Percentiles rank a stretch among this genome's conserved stretches.
Evolutionary conservation across 23 tunicate species (phyloP).

Genomic region (Diplosoma virens): DNA sequence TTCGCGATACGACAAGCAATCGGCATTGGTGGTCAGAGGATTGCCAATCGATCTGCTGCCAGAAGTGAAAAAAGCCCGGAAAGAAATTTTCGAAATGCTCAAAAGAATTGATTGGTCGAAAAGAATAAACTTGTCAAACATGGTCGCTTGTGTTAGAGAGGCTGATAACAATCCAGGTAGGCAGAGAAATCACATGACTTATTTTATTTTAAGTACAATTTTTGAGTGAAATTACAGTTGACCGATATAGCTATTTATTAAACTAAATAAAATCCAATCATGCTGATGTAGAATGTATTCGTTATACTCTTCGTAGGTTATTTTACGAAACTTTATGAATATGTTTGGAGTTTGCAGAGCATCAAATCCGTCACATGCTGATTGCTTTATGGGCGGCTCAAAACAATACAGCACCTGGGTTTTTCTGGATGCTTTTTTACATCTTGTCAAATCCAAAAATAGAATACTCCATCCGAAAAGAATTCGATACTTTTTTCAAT

Average conservation of each 20-base stretch:
- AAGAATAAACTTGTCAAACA: conserved; percentile 18
- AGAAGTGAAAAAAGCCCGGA: conserved; percentile 23
- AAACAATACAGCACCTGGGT: conserved; percentile 63
- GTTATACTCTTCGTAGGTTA: too few relatives aligned
- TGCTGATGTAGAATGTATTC: too few relatives aligned
- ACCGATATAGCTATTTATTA: neutral
- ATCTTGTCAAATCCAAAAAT: conserved; percentile 37
- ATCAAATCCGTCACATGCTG: conserved; percentile 47
- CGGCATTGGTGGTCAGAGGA: conserved; percentile 53
- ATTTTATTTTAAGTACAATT: neutral
- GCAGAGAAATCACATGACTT: neutral
- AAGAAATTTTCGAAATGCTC: conserved; percentile 24
- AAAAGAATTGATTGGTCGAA: conserved; percentile 25
- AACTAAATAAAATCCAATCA: too few relatives aligned
- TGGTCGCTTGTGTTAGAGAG: neutral
- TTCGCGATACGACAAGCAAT: conserved; percentile 14
- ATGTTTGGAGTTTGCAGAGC: neutral
- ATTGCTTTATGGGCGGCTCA: conserved; percentile 64
- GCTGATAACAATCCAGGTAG: neutral
- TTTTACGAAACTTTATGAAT: too few relatives aligned
- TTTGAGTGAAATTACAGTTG: neutral
- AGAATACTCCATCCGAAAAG: conserved; percentile 10
- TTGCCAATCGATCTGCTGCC: conserved; percentile 59
- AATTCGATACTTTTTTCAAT: conserved; percentile 15
- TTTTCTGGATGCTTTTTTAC: conserved; percentile 70